Evolutionary conservation across 1,140 invertebrate genomes (phyloP).

Genomic region (Thalassaphorura encarpata): DNA sequence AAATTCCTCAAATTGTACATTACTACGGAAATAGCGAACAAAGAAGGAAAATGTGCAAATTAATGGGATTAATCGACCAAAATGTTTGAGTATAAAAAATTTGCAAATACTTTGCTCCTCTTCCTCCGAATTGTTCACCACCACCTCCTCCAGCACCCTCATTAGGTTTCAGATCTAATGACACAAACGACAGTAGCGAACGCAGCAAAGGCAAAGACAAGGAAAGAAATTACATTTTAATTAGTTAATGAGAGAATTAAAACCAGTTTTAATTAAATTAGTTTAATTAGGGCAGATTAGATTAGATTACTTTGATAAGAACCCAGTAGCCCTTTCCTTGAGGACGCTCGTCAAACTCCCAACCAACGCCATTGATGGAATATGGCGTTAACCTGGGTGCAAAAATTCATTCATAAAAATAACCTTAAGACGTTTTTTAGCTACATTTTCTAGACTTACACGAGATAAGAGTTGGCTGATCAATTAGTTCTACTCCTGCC

Average conservation of each 20-base stretch:
- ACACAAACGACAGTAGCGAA: too few relatives aligned
- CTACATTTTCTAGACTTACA: constrained; percentile 1
- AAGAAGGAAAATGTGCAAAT: background rate
- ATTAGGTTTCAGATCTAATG: too few relatives aligned
- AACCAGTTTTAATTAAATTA: too few relatives aligned
- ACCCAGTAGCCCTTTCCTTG: constrained; percentile 25
- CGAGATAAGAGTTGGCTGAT: constrained; percentile 13
- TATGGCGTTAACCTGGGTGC: background rate
- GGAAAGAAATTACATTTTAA: background rate
- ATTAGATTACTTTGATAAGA: constrained; percentile 22
- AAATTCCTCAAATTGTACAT: constrained; percentile 32
- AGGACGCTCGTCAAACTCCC: constrained; percentile 22
- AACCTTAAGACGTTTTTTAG: background rate
- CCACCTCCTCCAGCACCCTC: too few relatives aligned
- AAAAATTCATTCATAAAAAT: background rate
- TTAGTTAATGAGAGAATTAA: too few relatives aligned
- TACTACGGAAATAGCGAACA: constrained; percentile 13
- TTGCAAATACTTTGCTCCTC: background rate
- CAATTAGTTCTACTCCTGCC: background rate
- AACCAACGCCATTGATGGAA: constrained; percentile 11
- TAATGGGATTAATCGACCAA: too few relatives aligned
- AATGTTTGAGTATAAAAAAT: background rate
- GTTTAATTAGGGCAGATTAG: background rate
- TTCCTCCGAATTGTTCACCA: too few relatives aligned
- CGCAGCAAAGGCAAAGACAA: background rate